Percentiles rank a stretch among this genome's conserved stretches.
These are phyloP conservation scores for Acleris literana DNA, from an alignment of 2,888 invertebrate genomes.

Conservation along the genomic window DNA sequence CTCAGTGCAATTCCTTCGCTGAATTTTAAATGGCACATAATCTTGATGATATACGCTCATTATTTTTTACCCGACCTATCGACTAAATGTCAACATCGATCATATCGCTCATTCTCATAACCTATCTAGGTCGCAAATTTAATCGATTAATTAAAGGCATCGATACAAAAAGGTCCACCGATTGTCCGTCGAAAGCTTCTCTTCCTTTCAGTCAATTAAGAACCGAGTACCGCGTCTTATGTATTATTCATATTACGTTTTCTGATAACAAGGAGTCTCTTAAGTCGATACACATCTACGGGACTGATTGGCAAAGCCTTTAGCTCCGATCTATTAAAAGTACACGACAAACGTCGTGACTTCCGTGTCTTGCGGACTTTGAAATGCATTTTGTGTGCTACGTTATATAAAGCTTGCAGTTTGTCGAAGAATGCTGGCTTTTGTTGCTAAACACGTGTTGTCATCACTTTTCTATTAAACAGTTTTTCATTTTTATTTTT, in stretches of 20 bases:
- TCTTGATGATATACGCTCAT: not conserved
- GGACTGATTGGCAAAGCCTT: constrained; percentile 71
- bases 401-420: not conserved
- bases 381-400: not conserved
- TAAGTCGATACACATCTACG: constrained; percentile 81
- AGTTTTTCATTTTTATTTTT: no score
- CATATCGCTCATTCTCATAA: constrained; percentile 1
- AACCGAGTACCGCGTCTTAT: constrained; percentile 73
- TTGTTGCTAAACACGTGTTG: not conserved
- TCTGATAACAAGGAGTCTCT: constrained; percentile 81
- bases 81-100: constrained; percentile 51
- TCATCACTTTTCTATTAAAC: no score
- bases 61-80: not conserved
- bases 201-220: constrained; percentile 82
- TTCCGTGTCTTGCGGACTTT: constrained; percentile 27
- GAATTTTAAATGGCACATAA: not conserved
- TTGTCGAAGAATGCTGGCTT: not conserved
- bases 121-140: constrained; percentile 4
- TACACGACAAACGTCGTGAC: constrained; percentile 46
- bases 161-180: constrained; percentile 60
- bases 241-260: constrained; percentile 83
- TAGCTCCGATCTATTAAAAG: constrained; percentile 62
- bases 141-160: constrained; percentile 50
- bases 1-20: no score
- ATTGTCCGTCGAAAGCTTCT: constrained; percentile 50